A percentile compares a stretch with the other conserved stretches of the same genome.
Evolutionary conservation across 2,888 invertebrate species (phyloP).

Genomic region (Agrotis ipsilon): DNA sequence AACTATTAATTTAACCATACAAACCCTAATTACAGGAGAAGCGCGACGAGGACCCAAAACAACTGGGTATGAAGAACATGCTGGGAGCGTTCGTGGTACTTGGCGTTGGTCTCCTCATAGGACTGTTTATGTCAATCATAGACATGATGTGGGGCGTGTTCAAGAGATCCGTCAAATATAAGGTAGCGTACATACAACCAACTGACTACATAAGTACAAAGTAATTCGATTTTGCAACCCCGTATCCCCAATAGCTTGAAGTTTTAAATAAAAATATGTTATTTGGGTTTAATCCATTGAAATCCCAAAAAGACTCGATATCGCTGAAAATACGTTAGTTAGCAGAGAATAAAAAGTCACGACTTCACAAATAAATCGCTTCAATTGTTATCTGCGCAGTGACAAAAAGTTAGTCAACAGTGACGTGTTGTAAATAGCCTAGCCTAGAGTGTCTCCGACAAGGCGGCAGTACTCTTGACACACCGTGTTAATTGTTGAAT

Average conservation of each 20-base stretch:
- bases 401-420: conserved; percentile 7
- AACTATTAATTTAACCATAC: background rate
- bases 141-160: conserved; percentile 89
- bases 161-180: conserved; percentile 86
- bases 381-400: background rate
- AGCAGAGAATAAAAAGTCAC: background rate
- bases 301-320: background rate
- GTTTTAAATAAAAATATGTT: too few species aligned
- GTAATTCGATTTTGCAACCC: background rate
- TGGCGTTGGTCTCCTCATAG: conserved; percentile 82
- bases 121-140: conserved; percentile 81
- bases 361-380: background rate
- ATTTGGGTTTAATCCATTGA: background rate
- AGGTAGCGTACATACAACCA: conserved; percentile 72
- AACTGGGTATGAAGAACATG: conserved; percentile 87
- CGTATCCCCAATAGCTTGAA: background rate
- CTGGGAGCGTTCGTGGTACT: conserved; percentile 87
- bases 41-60: conserved; percentile 76
- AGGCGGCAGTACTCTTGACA: conserved; percentile 8
- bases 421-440: conserved; percentile 15
- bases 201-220: too few species aligned
- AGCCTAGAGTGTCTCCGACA: conserved; percentile 12
- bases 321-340: background rate
- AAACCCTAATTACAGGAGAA: conserved; percentile 66
- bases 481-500: conserved; percentile 19